phyloP scores from a whole-genome alignment of 1,140 invertebrate species.

The Nasonia giraulti region DNA sequence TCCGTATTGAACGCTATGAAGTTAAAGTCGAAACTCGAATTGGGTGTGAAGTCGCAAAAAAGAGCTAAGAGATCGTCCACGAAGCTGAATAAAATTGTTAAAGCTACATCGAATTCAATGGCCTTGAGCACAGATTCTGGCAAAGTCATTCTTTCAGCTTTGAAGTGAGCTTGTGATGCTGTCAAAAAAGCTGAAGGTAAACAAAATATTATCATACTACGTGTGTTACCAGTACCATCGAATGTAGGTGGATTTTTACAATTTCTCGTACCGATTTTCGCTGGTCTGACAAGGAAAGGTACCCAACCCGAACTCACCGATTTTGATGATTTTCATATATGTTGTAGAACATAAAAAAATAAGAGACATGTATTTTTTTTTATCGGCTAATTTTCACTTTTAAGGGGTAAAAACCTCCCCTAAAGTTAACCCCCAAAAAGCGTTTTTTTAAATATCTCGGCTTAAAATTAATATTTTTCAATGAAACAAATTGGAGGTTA shows the following conservation, averaged over 20 bases:
- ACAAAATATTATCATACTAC: constrained; percentile 25
- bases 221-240: constrained; percentile 37
- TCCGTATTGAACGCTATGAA: constrained; percentile 62
- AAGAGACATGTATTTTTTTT: too few species aligned
- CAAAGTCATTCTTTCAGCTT: constrained; percentile 48
- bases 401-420: too few species aligned
- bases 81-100: constrained; percentile 7
- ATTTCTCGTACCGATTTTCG: neutral
- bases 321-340: too few species aligned
- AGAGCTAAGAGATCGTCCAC: constrained; percentile 37
- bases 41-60: constrained; percentile 55
- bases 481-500: too few species aligned
- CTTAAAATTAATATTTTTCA: too few species aligned
- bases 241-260: constrained; percentile 45
- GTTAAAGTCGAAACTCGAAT: constrained; percentile 62
- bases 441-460: too few species aligned
- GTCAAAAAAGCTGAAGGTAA: constrained; percentile 31
- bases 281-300: too few species aligned
- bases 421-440: too few species aligned
- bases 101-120: neutral
- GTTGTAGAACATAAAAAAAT: too few species aligned
- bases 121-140: constrained; percentile 44
- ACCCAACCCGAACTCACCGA: too few species aligned
- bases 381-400: too few species aligned
- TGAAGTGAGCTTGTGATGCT: constrained; percentile 43